Conservation (phyloP, 2,797 vertebrate species). For the Cottoperca gobio region DNA sequence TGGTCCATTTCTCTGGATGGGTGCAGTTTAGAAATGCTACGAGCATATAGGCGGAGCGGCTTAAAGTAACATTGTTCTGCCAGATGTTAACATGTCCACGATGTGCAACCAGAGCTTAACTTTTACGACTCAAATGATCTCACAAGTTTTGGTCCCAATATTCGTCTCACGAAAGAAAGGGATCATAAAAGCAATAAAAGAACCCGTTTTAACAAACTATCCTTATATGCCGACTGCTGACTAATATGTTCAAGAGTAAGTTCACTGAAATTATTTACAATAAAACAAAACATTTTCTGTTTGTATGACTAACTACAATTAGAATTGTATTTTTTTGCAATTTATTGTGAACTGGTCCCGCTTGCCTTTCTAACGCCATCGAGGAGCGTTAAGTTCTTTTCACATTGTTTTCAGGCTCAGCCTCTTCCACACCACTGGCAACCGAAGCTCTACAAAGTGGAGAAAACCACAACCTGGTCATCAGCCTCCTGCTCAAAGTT, state of each 20-base stretch:
- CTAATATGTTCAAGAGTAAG: background rate
- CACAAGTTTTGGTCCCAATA: slow-evolving; percentile 20
- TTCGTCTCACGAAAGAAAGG: background rate
- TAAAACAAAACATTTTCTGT: background rate
- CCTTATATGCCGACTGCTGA: background rate
- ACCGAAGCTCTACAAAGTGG: background rate
- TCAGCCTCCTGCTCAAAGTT: slow-evolving; percentile 1
- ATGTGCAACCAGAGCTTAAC: slow-evolving; percentile 4
- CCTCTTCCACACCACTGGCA: background rate
- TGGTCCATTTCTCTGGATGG: background rate
- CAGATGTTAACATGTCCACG: slow-evolving; percentile 1
- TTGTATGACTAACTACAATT: too few relatives aligned
- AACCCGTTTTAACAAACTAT: background rate
- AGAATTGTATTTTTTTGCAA: background rate
- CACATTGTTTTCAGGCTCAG: slow-evolving; percentile 1
- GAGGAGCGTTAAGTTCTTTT: slow-evolving; percentile 30
- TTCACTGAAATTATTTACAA: background rate
- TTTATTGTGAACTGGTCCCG: background rate
- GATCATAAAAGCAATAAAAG: background rate
- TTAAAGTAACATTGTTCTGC: background rate
- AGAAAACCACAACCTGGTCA: background rate
- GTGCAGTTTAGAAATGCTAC: background rate
- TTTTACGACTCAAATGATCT: background rate
- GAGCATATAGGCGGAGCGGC: background rate
- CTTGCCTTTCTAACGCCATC: background rate